phyloP scores from a whole-genome alignment of 2,797 vertebrate species.

The Enteromius fasciolatus region DNA sequence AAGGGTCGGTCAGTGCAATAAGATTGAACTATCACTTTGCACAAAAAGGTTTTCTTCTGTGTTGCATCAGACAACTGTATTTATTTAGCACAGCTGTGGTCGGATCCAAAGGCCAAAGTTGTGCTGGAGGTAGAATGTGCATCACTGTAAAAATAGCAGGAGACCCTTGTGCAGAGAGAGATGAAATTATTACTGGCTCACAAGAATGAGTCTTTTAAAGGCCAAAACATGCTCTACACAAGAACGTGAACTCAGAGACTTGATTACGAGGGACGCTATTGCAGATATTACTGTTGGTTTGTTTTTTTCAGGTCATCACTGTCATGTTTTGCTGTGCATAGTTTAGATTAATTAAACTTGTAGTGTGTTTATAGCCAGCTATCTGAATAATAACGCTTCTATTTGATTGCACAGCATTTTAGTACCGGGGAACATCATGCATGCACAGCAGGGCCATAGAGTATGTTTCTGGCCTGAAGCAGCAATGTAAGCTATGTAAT shows the following conservation, averaged over 20 bases:
- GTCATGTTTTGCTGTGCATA: not conserved
- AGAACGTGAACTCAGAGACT: not conserved
- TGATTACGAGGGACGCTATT: not conserved
- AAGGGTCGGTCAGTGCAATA: conserved; percentile 3
- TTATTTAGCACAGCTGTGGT: conserved; percentile 47
- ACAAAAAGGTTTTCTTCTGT: conserved; percentile 60
- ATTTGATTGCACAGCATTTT: not conserved
- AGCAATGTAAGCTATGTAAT: not conserved
- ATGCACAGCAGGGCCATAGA: not conserved
- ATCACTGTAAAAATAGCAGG: conserved; percentile 34
- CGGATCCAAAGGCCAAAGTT: conserved; percentile 53
- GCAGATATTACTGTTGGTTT: not conserved
- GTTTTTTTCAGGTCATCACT: not conserved
- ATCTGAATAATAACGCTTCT: not conserved
- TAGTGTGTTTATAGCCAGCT: not conserved
- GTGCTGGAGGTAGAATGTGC: conserved; percentile 38
- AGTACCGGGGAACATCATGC: not conserved
- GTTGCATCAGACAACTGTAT: conserved; percentile 72
- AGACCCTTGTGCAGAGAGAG: conserved; percentile 6
- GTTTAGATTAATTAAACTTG: not conserved
- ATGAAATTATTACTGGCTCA: conserved; percentile 15
- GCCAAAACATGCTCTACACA: conserved; percentile 18
- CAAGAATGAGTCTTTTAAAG: conserved; percentile 10
- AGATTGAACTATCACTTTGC: not conserved
- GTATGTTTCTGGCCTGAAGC: conserved; percentile 18